These are phyloP conservation scores for Plutomurus gul DNA, from an alignment of 1,140 invertebrate genomes.

Conservation along the genomic window DNA sequence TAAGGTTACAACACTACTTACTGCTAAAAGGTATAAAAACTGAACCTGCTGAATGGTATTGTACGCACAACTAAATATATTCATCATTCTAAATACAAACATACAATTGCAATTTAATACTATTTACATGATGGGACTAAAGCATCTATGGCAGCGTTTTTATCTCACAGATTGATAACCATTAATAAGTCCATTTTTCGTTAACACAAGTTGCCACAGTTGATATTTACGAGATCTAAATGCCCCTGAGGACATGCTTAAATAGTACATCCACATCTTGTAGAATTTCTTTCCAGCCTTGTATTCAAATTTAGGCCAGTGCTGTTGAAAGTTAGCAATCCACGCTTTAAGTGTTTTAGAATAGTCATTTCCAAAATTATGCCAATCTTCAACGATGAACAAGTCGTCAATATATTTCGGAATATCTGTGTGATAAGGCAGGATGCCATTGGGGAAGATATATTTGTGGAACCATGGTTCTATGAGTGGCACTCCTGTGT, in stretches of 20 bases:
- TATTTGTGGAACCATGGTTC: constrained; percentile 51
- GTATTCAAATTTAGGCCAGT: constrained; percentile 30
- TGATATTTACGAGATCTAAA: constrained; percentile 42
- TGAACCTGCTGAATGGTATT: not conserved
- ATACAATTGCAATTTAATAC: not conserved
- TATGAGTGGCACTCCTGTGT: constrained; percentile 37
- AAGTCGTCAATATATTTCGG: constrained; percentile 32
- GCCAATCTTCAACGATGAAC: constrained; percentile 48
- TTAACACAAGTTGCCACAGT: constrained; percentile 48
- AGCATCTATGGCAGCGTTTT: too few species aligned
- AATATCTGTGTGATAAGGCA: constrained; percentile 38
- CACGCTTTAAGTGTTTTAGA: constrained; percentile 29
- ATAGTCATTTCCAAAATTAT: constrained; percentile 36
- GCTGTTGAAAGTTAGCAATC: constrained; percentile 13
- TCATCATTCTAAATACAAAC: not conserved
- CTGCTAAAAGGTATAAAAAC: not conserved
- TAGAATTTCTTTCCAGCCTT: constrained; percentile 29
- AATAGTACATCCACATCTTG: constrained; percentile 36
- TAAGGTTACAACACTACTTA: too few species aligned
- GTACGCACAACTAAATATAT: not conserved
- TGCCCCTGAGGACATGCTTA: constrained; percentile 3
- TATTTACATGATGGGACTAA: not conserved
- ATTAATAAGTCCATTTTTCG: constrained; percentile 42
- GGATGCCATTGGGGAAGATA: constrained; percentile 47
- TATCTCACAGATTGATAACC: constrained; percentile 45